Base-by-base conservation (phyloP, 2,888 invertebrate genomes). In the Rhagonycha lutea region DNA sequence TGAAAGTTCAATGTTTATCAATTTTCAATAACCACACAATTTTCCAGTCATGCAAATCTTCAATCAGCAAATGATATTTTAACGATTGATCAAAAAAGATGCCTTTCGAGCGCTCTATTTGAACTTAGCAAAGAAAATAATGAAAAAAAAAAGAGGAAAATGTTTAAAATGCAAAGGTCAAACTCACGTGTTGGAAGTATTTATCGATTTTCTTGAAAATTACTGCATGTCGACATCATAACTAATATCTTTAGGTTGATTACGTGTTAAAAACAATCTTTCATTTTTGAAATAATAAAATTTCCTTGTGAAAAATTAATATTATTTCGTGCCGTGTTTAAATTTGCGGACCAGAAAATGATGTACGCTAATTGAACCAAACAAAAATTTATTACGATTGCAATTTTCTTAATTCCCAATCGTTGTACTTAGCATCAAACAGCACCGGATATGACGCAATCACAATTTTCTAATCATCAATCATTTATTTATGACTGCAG, bases 401-500 rank as follows among this genome's bases (percentile, higher is more conserved):
- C 78, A 75, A 78, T 78, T 47, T 78, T 78, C 78, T 78, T 78
- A 75, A 73, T 74, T 78, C 75, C 74, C 78, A 68, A 78, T 78
- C 74, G 74, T 67, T 28, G 63, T 23, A 26, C 69, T 18, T 70
- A 69, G 68, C 68, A 76, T 67, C 69, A 72, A 68, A 65, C 75
- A 75, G 69, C 79, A 86, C 86, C 87, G 87, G 87, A 87, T 84
- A 81, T 87, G 87, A 87, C 87, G 86, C 84, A 82, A 85, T 85
- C 85, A 86, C 86, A 87, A 87, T 87, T 87, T 87, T 86, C 87
- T 87, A 87, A 87, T 87, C 87, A 87, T 87, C 87, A 87, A 87
- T 87, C 87, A 87, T 87, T 86, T 87, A 87, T 87, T 87, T 87
- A 87, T 86, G 86, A 85, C 83, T 85, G 85, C 85, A 86, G 87